Percentiles rank a stretch among this genome's conserved stretches.
Evolutionary conservation across 1,140 invertebrate genomes (phyloP).

Genomic region (Drosophila bocqueti): DNA sequence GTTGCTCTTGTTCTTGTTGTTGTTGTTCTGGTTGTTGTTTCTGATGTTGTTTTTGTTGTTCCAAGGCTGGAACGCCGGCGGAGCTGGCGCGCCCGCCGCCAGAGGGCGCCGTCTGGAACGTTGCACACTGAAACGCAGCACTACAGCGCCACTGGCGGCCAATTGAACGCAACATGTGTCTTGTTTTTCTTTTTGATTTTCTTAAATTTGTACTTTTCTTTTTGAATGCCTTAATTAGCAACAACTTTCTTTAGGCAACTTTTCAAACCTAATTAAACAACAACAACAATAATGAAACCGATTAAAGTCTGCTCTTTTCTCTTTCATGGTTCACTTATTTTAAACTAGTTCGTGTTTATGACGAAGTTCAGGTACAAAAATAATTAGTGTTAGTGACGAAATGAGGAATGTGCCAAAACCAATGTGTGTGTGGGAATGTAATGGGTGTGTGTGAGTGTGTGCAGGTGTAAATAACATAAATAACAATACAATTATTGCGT

Average conservation of each 20-base stretch:
- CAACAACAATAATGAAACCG: conserved; percentile 77
- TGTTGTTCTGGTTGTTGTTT: conserved; percentile 61
- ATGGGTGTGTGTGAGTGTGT: conserved; percentile 16
- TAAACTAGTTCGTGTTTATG: conserved; percentile 56
- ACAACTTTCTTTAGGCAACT: conserved; percentile 60
- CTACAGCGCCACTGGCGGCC: conserved; percentile 80
- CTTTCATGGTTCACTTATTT: conserved; percentile 36
- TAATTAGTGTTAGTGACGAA: conserved; percentile 20
- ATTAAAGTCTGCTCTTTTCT: conserved; percentile 46
- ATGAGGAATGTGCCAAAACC: conserved; percentile 33
- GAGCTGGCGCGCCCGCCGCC: conserved; percentile 52
- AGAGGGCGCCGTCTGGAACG: conserved; percentile 67
- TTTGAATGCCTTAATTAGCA: conserved; percentile 33
- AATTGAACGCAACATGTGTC: conserved; percentile 82
- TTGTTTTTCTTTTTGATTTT: conserved; percentile 13
- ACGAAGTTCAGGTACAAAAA: conserved; percentile 49
- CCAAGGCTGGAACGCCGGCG: conserved; percentile 55
- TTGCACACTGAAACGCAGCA: conserved; percentile 79
- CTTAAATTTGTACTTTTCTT: neutral
- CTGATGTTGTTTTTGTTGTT: conserved; percentile 55
- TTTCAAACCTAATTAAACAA: conserved; percentile 82
- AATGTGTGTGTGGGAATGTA: conserved; percentile 32
- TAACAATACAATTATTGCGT: conserved; percentile 47
- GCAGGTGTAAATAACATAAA: conserved; percentile 34
- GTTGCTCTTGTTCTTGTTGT: conserved; percentile 73